These are phyloP conservation scores for Macropodus opercularis DNA, from an alignment of 2,797 vertebrate genomes.

Conservation along the genomic window DNA sequence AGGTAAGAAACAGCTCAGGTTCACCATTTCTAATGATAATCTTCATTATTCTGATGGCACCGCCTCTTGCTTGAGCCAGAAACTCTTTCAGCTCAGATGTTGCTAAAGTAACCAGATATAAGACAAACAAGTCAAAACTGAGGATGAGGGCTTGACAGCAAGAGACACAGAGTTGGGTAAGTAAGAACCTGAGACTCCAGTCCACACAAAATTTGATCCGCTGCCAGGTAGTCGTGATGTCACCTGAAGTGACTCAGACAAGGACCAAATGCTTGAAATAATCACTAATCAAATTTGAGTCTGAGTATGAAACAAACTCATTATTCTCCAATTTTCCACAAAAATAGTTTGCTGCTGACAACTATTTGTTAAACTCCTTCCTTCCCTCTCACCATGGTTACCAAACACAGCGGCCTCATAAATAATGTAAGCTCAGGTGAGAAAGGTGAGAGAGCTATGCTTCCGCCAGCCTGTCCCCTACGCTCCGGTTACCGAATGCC, in stretches of 20 bases:
- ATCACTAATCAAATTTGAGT: not conserved
- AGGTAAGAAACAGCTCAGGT: constrained; percentile 47
- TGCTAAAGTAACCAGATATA: constrained; percentile 91
- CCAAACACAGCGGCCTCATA: constrained; percentile 77
- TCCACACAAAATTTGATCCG: constrained; percentile 72
- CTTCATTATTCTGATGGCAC: constrained; percentile 92
- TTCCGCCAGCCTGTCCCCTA: constrained; percentile 66
- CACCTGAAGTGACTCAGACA: constrained; percentile 45
- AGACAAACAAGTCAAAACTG: constrained; percentile 70
- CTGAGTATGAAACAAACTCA: not conserved
- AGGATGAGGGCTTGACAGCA: constrained; percentile 50
- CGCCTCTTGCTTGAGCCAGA: constrained; percentile 91
- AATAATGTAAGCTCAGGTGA: constrained; percentile 83
- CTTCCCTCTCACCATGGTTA: constrained; percentile 75
- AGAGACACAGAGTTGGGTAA: constrained; percentile 62
- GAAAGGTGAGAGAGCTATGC: constrained; percentile 79
- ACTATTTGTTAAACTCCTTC: constrained; percentile 28
- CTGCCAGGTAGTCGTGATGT: constrained; percentile 57
- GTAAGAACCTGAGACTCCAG: constrained; percentile 74
- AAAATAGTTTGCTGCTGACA: constrained; percentile 15
- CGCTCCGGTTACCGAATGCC: constrained; percentile 76
- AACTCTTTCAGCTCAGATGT: constrained; percentile 95
- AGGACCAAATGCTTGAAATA: not conserved
- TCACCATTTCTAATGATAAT: constrained; percentile 96
- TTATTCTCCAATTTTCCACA: not conserved